Percentiles rank a stretch among this genome's conserved stretches.
phyloP scores from a whole-genome alignment of 2,113 vertebrate species.

The Prochilodus magdalenae region DNA sequence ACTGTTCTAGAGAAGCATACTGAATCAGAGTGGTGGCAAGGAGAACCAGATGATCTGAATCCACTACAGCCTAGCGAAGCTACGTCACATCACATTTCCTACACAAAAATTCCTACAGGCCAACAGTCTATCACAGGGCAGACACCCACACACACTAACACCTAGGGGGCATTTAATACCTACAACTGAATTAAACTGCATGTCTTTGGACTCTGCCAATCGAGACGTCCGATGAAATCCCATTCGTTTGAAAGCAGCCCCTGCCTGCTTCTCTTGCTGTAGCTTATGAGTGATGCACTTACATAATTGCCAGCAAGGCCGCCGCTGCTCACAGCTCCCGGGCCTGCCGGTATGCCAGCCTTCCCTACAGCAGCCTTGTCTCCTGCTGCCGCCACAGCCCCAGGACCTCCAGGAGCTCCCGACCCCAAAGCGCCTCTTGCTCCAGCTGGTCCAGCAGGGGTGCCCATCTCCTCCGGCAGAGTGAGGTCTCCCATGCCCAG shows the following conservation, averaged over 20 bases:
- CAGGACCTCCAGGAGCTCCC: slow-evolving; percentile 17
- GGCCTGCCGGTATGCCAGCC: slow-evolving; percentile 62
- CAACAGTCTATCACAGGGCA: no score
- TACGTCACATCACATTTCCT: no score
- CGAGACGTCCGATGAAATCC: background rate
- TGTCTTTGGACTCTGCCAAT: no score
- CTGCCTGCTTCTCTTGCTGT: background rate
- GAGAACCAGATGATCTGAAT: no score
- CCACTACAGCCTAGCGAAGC: no score
- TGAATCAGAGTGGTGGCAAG: no score
- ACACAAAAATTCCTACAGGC: no score
- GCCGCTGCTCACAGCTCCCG: slow-evolving; percentile 58
- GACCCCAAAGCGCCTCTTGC: slow-evolving; percentile 16
- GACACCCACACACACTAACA: no score
- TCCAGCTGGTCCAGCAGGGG: slow-evolving; percentile 42
- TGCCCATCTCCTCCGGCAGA: slow-evolving; percentile 84
- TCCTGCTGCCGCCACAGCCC: slow-evolving; percentile 55
- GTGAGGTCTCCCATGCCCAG: slow-evolving; percentile 91
- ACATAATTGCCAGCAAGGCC: slow-evolving; percentile 79
- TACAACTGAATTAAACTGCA: no score
- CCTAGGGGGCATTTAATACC: no score
- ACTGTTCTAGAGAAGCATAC: no score
- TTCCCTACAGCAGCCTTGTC: slow-evolving; percentile 72
- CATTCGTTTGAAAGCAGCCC: background rate
- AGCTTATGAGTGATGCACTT: slow-evolving; percentile 68